Evolutionary conservation across 2,797 vertebrate species (phyloP).

Genomic region (Pygocentrus nattereri): DNA sequence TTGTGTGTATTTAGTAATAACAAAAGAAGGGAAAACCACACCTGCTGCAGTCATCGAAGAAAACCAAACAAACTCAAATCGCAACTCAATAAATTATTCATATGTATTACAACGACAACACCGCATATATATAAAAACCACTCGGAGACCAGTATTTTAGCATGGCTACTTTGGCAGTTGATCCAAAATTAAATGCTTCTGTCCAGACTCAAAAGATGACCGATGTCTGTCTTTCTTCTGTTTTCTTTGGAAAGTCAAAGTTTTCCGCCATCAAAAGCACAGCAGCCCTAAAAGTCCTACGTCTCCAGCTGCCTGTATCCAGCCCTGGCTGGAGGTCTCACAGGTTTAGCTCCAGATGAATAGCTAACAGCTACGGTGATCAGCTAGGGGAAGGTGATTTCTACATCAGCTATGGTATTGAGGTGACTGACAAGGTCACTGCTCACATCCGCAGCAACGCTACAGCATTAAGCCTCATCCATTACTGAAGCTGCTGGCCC

Average conservation of each 20-base stretch:
- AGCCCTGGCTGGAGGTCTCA: constrained; percentile 33
- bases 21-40: constrained; percentile 21
- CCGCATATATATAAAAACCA: constrained; percentile 23
- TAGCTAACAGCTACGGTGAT: constrained; percentile 40
- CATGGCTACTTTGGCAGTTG: constrained; percentile 51
- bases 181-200: constrained; percentile 12
- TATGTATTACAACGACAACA: constrained; percentile 36
- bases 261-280: background rate
- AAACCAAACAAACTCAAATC: background rate
- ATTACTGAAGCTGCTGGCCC: constrained; percentile 39
- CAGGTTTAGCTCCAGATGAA: constrained; percentile 35
- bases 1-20: background rate
- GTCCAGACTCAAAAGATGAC: background rate
- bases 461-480: constrained; percentile 30
- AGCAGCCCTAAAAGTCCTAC: constrained; percentile 11
- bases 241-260: constrained; percentile 17
- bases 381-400: constrained; percentile 30
- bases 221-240: background rate
- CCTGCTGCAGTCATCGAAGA: background rate
- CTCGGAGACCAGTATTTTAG: constrained; percentile 15
- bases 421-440: background rate
- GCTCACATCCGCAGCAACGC: background rate
- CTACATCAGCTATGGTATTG: constrained; percentile 48
- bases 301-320: constrained; percentile 9
- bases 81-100: constrained; percentile 2